Base-by-base conservation (phyloP, 2,888 invertebrate genomes). In the Orthonevra nobilis region DNA sequence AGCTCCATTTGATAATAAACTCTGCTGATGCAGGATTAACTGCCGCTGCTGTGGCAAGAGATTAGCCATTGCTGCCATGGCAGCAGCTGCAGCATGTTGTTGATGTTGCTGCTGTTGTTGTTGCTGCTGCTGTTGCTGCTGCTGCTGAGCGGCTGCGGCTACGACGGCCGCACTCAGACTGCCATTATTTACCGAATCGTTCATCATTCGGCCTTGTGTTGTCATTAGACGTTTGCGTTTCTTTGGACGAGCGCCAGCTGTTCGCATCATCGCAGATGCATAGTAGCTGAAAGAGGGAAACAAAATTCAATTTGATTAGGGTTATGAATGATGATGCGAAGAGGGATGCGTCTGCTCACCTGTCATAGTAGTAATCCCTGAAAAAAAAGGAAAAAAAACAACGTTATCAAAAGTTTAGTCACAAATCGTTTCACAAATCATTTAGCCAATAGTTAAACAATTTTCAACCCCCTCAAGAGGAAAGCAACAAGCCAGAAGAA, bases 301-400 rank as follows among this genome's bases (percentile, higher is more conserved):
- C 10, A 3, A 1, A 32, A 28, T 15, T 20, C n/a, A 38, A 23
- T 20, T 48, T 10, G 20, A 38, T 15, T 17, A 48, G 14, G 12
- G 30, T 7, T 20, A 14, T 7, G 10, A 12, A 12, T 4, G 3
- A 15, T 2, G 17, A 23, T 23, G 12, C 5, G 15, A 12, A 4
- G n/a, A 1, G 6, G 12, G 0, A 9, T 15, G 34, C 9, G 23
- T 10, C 20, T 34, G 84, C 89, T 87, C 85, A 90, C 90, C 90
- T 91, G 86, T 91, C 91, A 83, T 91, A 91, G 86, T 91, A 91
- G 86, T 91, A 91, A 84, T 91, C 91, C 91, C 91, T 91, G 89
- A 58, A 88, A 89, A 82, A 58, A 88, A 89, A 82, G 82, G 81
- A 84, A 83, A 86, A 83, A 83, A 82, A 81, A 48, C 68, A 38